Percentiles rank a stretch among this genome's conserved stretches.
phyloP scores from a whole-genome alignment of 2,113 vertebrate species.

The Gnathonemus echidnorhynchus region DNA sequence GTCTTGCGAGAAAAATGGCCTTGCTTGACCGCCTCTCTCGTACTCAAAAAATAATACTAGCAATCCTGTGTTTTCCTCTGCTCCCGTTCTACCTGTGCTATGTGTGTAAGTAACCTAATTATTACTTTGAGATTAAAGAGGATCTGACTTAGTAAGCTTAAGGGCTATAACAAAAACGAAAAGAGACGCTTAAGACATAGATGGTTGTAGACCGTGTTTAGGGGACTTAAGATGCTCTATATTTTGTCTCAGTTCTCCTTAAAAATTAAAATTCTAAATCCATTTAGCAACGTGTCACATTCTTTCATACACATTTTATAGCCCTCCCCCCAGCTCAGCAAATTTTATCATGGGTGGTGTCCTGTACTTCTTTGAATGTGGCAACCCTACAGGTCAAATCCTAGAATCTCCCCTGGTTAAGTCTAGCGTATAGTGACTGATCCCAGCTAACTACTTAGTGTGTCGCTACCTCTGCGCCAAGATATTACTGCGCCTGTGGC shows the following conservation, averaged over 20 bases:
- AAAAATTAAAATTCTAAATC: neutral
- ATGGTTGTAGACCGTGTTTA: neutral
- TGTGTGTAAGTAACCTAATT: conserved; percentile 28
- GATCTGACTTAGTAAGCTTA: neutral
- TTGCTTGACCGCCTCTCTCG: conserved; percentile 17
- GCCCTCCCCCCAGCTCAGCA: neutral
- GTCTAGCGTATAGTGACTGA: neutral
- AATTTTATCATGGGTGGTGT: neutral
- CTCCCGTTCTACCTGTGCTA: conserved; percentile 34
- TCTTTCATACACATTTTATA: neutral
- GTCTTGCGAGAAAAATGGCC: conserved; percentile 19
- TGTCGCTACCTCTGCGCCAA: neutral
- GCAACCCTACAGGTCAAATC: no score
- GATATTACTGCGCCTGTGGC: no score
- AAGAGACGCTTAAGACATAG: neutral
- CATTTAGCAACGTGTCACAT: neutral
- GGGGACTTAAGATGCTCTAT: neutral
- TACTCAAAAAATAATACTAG: conserved; percentile 29
- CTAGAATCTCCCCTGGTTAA: neutral
- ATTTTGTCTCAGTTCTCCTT: neutral
- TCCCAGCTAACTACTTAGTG: neutral
- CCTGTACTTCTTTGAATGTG: neutral
- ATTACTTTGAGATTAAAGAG: neutral
- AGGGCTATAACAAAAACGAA: neutral
- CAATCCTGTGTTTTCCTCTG: conserved; percentile 26